Evolutionary conservation across 30 jellyfish, hydroid and myxozoan species (phyloP).

Genomic region (Calvadosia cruxmelitensis): DNA sequence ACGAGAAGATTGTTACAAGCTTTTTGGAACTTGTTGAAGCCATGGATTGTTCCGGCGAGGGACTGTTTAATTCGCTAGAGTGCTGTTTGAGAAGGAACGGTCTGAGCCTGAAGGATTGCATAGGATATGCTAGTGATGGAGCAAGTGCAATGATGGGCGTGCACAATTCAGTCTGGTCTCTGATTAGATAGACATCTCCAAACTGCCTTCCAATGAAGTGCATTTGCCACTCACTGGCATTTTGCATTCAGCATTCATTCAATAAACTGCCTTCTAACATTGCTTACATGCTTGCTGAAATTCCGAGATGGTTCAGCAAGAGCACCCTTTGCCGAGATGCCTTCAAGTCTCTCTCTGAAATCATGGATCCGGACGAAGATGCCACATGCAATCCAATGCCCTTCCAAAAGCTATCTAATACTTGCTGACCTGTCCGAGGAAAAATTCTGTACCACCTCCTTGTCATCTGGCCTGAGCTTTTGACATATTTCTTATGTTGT

Average conservation of each 20-base stretch:
- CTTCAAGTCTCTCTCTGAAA: slow-evolving; percentile 23
- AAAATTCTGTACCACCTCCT: too few species aligned
- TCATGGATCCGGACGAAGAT: slow-evolving; percentile 21
- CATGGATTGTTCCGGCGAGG: slow-evolving; percentile 26
- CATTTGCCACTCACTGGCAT: slow-evolving; percentile 50
- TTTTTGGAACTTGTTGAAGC: slow-evolving; percentile 32
- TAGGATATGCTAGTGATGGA: slow-evolving; percentile 34
- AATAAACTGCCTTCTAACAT: slow-evolving; percentile 44
- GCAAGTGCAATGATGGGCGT: slow-evolving; percentile 50
- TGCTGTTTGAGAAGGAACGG: slow-evolving; percentile 14
- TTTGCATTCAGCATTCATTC: slow-evolving; percentile 36
- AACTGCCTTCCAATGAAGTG: slow-evolving; percentile 35
- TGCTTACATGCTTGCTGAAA: slow-evolving; percentile 17
- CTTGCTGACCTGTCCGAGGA: slow-evolving; percentile 67
- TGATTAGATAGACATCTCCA: slow-evolving; percentile 40
- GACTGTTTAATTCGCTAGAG: slow-evolving; percentile 7
- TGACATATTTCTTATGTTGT: too few species aligned
- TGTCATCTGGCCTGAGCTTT: too few species aligned
- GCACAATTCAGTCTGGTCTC: slow-evolving; percentile 48
- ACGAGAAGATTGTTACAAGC: slow-evolving; percentile 13
- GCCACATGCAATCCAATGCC: slow-evolving; percentile 30
- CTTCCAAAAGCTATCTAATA: slow-evolving; percentile 23
- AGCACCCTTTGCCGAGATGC: slow-evolving; percentile 44
- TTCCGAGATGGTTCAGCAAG: slow-evolving; percentile 47
- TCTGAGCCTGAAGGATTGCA: slow-evolving; percentile 22